Evolutionary conservation across 2,888 invertebrate species (phyloP).

Genomic region (Platycheirus rosarum): DNA sequence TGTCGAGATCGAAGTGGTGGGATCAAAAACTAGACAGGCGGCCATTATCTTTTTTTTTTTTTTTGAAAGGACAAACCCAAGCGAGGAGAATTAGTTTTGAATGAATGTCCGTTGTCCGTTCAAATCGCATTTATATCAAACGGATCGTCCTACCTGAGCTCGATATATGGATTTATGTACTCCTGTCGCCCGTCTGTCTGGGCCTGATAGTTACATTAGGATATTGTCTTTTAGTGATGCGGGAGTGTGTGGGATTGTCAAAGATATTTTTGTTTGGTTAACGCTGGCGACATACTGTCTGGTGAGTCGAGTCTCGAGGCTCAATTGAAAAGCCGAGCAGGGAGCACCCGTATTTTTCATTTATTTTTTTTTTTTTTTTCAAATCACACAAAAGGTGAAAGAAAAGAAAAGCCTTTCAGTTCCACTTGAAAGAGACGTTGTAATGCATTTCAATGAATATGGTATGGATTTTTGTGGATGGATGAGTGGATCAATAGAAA

Average conservation of each 20-base stretch:
- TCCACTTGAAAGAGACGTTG: conserved; percentile 51
- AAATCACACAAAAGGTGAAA: conserved; percentile 23
- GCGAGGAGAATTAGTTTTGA: conserved; percentile 43
- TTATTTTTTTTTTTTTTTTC: conserved; percentile 7
- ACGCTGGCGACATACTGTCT: conserved; percentile 69
- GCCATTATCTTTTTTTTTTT: conserved; percentile 33
- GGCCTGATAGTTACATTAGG: background rate
- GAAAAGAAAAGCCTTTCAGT: conserved; percentile 45
- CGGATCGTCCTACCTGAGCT: conserved; percentile 12
- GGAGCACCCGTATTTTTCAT: conserved; percentile 56
- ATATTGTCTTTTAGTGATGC: conserved; percentile 27
- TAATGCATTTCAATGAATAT: conserved; percentile 43
- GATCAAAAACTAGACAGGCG: conserved; percentile 44
- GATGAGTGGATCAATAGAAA: conserved; percentile 43
- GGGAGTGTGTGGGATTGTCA: conserved; percentile 50
- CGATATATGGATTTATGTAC: background rate
- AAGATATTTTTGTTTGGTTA: conserved; percentile 2
- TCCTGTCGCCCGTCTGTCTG: conserved; percentile 14
- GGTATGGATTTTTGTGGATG: conserved; percentile 20
- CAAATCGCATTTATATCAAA: background rate
- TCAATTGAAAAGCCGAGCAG: conserved; percentile 39
- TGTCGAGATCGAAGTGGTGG: conserved; percentile 64
- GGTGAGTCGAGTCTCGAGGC: conserved; percentile 48
- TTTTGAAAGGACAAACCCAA: conserved; percentile 11
- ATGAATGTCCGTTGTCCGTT: conserved; percentile 31